A percentile compares a stretch with the other conserved stretches of the same genome.
Conservation (phyloP, 2,113 vertebrate species). For the Gasterosteus aculeatus region DNA sequence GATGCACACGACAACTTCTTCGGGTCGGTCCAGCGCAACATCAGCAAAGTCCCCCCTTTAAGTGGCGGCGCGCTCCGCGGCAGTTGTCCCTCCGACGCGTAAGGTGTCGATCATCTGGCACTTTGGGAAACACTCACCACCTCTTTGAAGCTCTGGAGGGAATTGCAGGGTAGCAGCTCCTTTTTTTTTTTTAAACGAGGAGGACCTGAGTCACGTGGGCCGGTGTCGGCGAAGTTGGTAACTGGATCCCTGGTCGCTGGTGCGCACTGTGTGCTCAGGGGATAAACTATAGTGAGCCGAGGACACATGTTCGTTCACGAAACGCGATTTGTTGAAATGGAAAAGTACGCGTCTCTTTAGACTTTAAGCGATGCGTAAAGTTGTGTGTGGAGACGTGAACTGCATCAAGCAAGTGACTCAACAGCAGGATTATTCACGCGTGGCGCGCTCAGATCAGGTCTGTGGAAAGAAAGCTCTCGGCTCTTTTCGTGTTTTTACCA, state of each 20-base stretch:
- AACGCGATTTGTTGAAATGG: not conserved
- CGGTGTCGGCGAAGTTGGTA: slow-evolving; percentile 64
- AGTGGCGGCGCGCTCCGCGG: not conserved
- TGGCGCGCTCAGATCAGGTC: not conserved
- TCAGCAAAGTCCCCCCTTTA: slow-evolving; percentile 10
- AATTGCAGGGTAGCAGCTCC: slow-evolving; percentile 52
- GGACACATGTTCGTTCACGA: not conserved
- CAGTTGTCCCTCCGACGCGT: slow-evolving; percentile 16
- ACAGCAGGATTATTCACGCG: slow-evolving; percentile 37
- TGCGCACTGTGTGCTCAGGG: slow-evolving; percentile 35
- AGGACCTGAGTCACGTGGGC: slow-evolving; percentile 78
- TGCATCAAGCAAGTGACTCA: slow-evolving; percentile 28
- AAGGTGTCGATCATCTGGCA: slow-evolving; percentile 59
- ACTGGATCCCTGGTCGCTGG: slow-evolving; percentile 55
- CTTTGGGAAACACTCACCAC: slow-evolving; percentile 35
- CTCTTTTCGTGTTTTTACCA: slow-evolving; percentile 2
- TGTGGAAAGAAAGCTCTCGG: slow-evolving; percentile 10
- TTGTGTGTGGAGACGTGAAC: slow-evolving; percentile 5
- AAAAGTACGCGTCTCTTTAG: not conserved
- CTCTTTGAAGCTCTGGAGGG: slow-evolving; percentile 60
- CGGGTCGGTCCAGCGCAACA: slow-evolving; percentile 13
- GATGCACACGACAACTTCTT: slow-evolving; percentile 30
- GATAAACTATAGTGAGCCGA: not conserved
- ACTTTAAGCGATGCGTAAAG: not conserved
- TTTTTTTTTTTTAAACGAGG: slow-evolving; percentile 63